Evolutionary conservation across 1,140 invertebrate genomes (phyloP).

Genomic region (Trichogramma pretiosum): DNA sequence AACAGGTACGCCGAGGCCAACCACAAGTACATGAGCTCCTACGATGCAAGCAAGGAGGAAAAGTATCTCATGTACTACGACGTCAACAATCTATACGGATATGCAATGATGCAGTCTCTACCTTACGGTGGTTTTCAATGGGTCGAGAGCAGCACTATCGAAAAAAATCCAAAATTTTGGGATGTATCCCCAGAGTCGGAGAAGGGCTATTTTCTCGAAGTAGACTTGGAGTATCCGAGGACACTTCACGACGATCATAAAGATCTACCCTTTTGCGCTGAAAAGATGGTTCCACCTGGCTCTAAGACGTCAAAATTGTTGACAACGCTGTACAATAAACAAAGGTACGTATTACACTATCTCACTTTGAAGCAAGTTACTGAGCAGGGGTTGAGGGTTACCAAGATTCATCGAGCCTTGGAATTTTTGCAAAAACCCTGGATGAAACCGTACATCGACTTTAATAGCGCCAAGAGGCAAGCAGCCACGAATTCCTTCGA

Average conservation of each 20-base stretch:
- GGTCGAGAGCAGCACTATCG: constrained; percentile 47
- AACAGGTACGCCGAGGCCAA: constrained; percentile 40
- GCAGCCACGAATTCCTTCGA: constrained; percentile 12
- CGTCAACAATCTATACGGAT: constrained; percentile 33
- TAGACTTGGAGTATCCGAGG: constrained; percentile 21
- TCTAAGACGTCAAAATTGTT: constrained; percentile 32
- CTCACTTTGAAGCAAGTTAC: constrained; percentile 43
- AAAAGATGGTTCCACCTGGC: constrained; percentile 24
- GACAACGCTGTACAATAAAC: constrained; percentile 24
- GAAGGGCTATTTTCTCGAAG: constrained; percentile 47
- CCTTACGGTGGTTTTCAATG: constrained; percentile 34
- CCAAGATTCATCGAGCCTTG: constrained; percentile 20
- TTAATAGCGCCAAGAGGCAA: constrained; percentile 27
- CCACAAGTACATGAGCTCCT: constrained; percentile 36
- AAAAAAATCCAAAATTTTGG: background rate
- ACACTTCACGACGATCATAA: constrained; percentile 45
- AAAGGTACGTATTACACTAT: constrained; percentile 44
- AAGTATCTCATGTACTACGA: constrained; percentile 29
- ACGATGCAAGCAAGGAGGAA: constrained; percentile 17
- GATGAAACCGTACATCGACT: constrained; percentile 26
- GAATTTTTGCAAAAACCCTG: constrained; percentile 20
- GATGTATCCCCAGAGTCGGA: constrained; percentile 26
- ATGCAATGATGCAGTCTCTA: constrained; percentile 21
- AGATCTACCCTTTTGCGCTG: constrained; percentile 44
- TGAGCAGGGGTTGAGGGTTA: constrained; percentile 9